Base-by-base conservation (phyloP, 2,113 vertebrate species). In the Alligator sinensis region DNA sequence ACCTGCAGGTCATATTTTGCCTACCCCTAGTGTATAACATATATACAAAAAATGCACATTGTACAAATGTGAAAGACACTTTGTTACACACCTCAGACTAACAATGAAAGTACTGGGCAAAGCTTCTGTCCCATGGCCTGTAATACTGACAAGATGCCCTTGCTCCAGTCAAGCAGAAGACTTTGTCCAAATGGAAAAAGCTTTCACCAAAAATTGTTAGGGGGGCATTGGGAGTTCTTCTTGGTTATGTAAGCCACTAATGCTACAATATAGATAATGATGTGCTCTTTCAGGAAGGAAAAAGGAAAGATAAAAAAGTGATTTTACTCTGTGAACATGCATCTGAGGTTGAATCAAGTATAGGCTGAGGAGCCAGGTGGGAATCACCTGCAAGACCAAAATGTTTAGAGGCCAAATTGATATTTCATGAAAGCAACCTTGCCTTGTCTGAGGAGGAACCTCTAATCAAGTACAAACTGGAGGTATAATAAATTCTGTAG, bases 21-120 rank as follows among this genome's bases (percentile, higher is more conserved):
- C 87, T 16, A 89, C 21, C 74, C 4, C n/a, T 4, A 28, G 47
- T 34, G 55, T 89, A 91, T 88, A 75, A 89, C 28, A 88, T 5
- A 78, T 4, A 63, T 1, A 5, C 25, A 59, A 30, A 30, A 84
- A 79, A 28, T 14, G 79, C 1, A 28, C n/a, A 18, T 30, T 25
- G 54, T 47, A 47, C 47, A 47, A 47, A 9, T 68, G 90, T 68
- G 76, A 58, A 63, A 87, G 14, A n/a, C 14, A 87, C 54, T 80
- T 68, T 84, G 86, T 77, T 72, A 47, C 90, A 86, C 87, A 86
- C 60, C 74, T 74, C 60, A 78, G 16, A 87, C 66, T 77, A 87
- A 1, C 70, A 86, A 84, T 72, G 77, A 95, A 87, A 24, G 58
- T n/a, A 81, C 19, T 55, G 59, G 86, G 55, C 14, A 89, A 93